These are phyloP conservation scores for Ennomos fuscantarius DNA, from an alignment of 2,888 invertebrate genomes.

Conservation along the genomic window DNA sequence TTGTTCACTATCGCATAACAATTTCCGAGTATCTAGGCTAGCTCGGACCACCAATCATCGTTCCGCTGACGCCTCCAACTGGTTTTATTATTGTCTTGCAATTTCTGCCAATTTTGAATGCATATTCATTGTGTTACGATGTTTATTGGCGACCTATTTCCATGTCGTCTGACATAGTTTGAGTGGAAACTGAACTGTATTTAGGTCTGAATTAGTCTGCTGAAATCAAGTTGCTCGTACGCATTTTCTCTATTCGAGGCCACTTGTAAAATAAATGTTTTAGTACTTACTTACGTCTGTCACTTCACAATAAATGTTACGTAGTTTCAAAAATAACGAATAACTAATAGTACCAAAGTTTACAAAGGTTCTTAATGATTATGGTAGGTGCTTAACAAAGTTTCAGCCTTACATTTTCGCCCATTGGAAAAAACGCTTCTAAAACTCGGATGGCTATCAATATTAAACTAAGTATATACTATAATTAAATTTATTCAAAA, in stretches of 20 bases:
- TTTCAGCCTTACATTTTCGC: too few relatives aligned
- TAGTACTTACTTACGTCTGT: too few relatives aligned
- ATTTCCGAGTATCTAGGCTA: slow-evolving; percentile 32
- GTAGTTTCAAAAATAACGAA: too few relatives aligned
- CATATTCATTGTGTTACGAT: slow-evolving; percentile 34
- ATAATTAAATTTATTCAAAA: background rate
- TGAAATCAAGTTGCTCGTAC: slow-evolving; percentile 9
- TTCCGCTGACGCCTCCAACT: slow-evolving; percentile 36
- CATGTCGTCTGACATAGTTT: too few relatives aligned
- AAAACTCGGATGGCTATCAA: too few relatives aligned
- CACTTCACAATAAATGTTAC: too few relatives aligned
- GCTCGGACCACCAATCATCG: slow-evolving; percentile 37
- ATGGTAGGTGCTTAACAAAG: too few relatives aligned
- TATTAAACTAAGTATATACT: too few relatives aligned
- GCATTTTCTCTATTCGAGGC: slow-evolving; percentile 9
- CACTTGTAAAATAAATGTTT: background rate
- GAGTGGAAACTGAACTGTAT: slow-evolving; percentile 29
- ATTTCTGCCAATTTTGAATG: slow-evolving; percentile 39
- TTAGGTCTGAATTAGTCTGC: slow-evolving; percentile 18
- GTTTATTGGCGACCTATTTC: slow-evolving; percentile 40
- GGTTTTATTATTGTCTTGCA: slow-evolving; percentile 38
- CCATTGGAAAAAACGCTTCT: background rate
- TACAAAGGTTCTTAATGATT: too few relatives aligned
- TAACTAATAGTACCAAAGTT: too few relatives aligned
- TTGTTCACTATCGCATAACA: slow-evolving; percentile 32